A percentile compares a stretch with the other conserved stretches of the same genome.
These are phyloP conservation scores for Pagetopsis macropterus DNA, from an alignment of 2,797 vertebrate species.

Conservation along the genomic window DNA sequence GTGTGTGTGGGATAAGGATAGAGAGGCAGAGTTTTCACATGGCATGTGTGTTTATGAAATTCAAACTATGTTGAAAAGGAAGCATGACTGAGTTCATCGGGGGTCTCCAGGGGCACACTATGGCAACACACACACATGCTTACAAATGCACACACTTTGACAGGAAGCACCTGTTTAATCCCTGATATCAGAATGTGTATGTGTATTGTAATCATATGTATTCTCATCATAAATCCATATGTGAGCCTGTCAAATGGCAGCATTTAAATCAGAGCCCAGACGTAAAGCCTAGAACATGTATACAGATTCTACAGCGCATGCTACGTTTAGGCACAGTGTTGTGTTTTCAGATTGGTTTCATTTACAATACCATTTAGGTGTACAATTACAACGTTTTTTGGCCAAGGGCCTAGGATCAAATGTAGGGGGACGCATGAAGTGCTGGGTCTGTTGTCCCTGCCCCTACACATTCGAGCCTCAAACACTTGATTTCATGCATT, in stretches of 20 bases:
- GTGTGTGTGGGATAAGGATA: background rate
- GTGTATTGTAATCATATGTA: no score
- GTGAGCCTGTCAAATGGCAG: background rate
- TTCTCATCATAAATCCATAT: constrained; percentile 11
- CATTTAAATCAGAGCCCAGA: constrained; percentile 13
- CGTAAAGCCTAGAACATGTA: background rate
- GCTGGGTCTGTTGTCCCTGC: no score
- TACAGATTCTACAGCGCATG: background rate
- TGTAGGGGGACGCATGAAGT: no score
- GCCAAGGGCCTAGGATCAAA: background rate
- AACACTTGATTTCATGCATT: no score
- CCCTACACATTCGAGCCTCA: no score
- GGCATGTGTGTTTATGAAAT: constrained; percentile 31
- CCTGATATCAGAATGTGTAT: background rate
- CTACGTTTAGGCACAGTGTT: background rate
- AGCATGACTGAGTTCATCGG: constrained; percentile 29
- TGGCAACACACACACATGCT: background rate
- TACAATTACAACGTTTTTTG: background rate
- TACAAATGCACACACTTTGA: background rate
- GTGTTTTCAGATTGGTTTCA: background rate
- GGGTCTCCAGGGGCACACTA: constrained; percentile 15
- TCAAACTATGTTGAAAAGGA: constrained; percentile 28
- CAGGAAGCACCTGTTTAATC: constrained; percentile 18
- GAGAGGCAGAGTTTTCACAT: constrained; percentile 3
- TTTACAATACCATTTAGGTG: background rate